Conservation (phyloP, 2,888 invertebrate species). For the Pristionchus japonicus region DNA sequence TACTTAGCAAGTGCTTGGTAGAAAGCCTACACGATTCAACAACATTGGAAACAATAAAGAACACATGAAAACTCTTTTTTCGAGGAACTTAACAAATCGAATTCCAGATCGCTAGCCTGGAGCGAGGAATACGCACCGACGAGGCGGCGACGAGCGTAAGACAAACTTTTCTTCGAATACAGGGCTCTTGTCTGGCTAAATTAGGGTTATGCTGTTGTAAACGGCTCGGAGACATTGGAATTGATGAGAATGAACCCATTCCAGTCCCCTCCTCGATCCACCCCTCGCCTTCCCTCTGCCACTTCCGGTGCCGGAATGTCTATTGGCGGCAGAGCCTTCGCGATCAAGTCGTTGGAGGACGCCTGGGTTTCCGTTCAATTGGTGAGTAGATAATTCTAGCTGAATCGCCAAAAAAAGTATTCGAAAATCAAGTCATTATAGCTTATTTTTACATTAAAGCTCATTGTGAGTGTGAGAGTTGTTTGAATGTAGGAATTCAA, state of each 20-base stretch:
- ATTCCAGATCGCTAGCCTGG: slow-evolving; percentile 36
- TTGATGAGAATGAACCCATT: background rate
- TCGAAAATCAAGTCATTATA: too few species aligned
- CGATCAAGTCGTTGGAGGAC: background rate
- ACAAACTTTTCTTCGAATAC: background rate
- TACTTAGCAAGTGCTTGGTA: too few species aligned
- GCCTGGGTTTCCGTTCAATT: background rate
- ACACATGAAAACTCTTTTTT: too few species aligned
- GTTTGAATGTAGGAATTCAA: too few species aligned
- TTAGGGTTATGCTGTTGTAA: too few species aligned
- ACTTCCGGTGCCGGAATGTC: slow-evolving; percentile 10
- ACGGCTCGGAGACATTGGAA: too few species aligned
- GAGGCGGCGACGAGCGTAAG: slow-evolving; percentile 30
- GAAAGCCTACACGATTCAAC: too few species aligned
- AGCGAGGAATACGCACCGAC: slow-evolving; percentile 30
- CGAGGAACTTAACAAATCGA: too few species aligned
- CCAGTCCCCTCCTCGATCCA: background rate
- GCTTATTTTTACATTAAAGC: background rate
- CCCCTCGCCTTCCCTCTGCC: background rate
- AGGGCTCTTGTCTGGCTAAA: background rate
- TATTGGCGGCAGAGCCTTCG: background rate
- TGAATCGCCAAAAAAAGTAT: too few species aligned
- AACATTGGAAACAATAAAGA: too few species aligned
- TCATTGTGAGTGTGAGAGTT: too few species aligned
- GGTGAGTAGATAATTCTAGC: too few species aligned